Base-by-base conservation (phyloP, 2,113 vertebrate genomes). In the Abramis brama region DNA sequence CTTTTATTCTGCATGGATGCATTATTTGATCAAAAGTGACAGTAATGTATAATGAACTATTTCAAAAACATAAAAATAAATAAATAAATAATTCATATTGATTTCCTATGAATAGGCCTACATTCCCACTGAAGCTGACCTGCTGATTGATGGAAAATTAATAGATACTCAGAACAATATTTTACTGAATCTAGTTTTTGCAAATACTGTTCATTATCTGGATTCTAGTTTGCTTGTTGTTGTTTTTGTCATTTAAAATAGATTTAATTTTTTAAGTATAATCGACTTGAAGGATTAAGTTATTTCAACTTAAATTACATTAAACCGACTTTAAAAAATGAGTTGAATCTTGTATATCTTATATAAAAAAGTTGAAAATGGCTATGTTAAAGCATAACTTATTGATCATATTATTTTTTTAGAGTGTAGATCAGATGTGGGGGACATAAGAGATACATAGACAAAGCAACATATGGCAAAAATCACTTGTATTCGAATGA, bases 401-500 rank as follows among this genome's bases (percentile, higher is more conserved):
- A 33, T 4, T 33, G 33, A 33, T 33, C 2, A 33, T 33, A 33
- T 27, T 33, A 33, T 0, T 33, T 33, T 33, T 33, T 33, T 33
- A 33, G 3, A 33, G 33, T 33, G 33, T 33, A 33, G 33, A 33
- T 33, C 43, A 82, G 80, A 82, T 55, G 62, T 50, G 25, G 25
- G 17, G 17, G 55, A 70, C 62, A 33, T 27, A 27, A 45, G 13
- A 50, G 43, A 81, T 47, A 52, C 27, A 68, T 2, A 82, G 80
- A 52, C 62, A 82, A 82, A 70, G 45, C 13, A 82, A n/a, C 62
- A 82, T 70, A 23, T 70, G 80, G 19, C 45, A 77, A 33, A 82
- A 64, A 36, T 82, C 43, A 5, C 80, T 68, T 13, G 25, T 33
- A 2, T 82, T 68, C 6, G 43, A 82, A 52, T 50, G 43, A 27